phyloP scores from a whole-genome alignment of 2,888 invertebrate genomes.

The Tricholauxania praeusta region DNA sequence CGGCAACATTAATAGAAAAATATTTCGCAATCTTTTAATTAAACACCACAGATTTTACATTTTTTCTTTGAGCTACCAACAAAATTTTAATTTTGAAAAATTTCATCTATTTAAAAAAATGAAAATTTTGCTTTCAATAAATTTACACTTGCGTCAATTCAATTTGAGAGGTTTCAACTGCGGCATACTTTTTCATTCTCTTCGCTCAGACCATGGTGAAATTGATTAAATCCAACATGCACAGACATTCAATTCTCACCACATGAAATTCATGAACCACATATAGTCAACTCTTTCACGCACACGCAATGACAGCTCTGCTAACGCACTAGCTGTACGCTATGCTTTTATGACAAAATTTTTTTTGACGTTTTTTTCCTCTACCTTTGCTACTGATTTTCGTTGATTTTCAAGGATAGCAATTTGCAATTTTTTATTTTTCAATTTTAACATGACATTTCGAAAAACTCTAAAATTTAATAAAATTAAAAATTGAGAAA shows the following conservation, averaged over 20 bases:
- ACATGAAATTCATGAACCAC: background rate
- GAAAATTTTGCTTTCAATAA: background rate
- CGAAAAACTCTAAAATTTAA: background rate
- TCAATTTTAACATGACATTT: constrained; percentile 19
- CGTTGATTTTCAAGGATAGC: constrained; percentile 32
- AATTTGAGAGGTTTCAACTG: constrained; percentile 19
- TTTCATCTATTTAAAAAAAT: too few relatives aligned
- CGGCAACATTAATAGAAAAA: too few relatives aligned
- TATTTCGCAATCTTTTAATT: too few relatives aligned
- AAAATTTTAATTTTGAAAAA: too few relatives aligned
- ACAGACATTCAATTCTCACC: background rate
- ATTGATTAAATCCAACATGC: background rate
- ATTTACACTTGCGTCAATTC: constrained; percentile 26
- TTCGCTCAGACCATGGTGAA: too few relatives aligned
- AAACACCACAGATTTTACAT: too few relatives aligned
- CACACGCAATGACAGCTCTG: background rate
- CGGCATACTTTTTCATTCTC: constrained; percentile 1
- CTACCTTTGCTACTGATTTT: background rate
- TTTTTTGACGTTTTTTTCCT: background rate
- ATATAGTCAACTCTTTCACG: constrained; percentile 6
- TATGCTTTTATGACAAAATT: background rate
- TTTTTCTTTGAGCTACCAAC: too few relatives aligned
- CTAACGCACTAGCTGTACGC: background rate
- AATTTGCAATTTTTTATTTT: constrained; percentile 15
- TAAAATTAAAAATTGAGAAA: background rate